Percentiles rank a stretch among this genome's conserved stretches.
These are phyloP conservation scores for Urocitellus parryii DNA, from an alignment of 2,113 vertebrate species.

Conservation along the genomic window DNA sequence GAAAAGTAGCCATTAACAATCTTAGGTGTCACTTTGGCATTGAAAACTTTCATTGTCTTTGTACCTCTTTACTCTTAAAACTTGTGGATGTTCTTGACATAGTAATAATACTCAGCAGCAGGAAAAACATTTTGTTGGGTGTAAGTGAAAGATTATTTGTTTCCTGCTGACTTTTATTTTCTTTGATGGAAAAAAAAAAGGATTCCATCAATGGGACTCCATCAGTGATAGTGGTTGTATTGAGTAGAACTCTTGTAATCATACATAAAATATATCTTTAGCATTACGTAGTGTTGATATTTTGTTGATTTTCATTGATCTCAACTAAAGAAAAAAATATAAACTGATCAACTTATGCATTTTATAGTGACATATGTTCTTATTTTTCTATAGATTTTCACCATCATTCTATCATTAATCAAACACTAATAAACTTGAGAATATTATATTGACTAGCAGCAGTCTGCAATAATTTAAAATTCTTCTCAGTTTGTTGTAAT, in stretches of 20 bases:
- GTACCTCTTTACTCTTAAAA: not conserved
- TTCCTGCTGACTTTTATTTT: slow-evolving; percentile 70
- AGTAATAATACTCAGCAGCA: slow-evolving; percentile 45
- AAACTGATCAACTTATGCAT: slow-evolving; percentile 13
- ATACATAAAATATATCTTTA: not conserved
- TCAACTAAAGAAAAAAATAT: slow-evolving; percentile 32
- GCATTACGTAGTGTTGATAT: not conserved
- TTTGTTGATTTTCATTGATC: slow-evolving; percentile 59
- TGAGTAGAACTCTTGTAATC: not conserved
- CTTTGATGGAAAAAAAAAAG: slow-evolving; percentile 48
- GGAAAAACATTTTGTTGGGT: slow-evolving; percentile 63
- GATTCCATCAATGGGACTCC: not conserved
- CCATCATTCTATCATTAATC: not conserved
- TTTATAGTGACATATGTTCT: not conserved
- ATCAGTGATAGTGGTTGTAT: not conserved
- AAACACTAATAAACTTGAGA: not conserved
- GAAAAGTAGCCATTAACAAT: not conserved
- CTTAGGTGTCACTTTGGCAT: slow-evolving; percentile 28
- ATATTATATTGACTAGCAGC: slow-evolving; percentile 9
- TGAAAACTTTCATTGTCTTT: slow-evolving; percentile 52
- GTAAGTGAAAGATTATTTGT: slow-evolving; percentile 59
- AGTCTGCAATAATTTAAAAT: slow-evolving; percentile 36
- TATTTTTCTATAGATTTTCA: slow-evolving; percentile 36
- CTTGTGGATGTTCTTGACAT: slow-evolving; percentile 54
- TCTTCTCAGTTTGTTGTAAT: slow-evolving; percentile 39